These are phyloP conservation scores for Gymnothorax reevesii DNA, from an alignment of 2,797 vertebrate species.

Conservation along the genomic window DNA sequence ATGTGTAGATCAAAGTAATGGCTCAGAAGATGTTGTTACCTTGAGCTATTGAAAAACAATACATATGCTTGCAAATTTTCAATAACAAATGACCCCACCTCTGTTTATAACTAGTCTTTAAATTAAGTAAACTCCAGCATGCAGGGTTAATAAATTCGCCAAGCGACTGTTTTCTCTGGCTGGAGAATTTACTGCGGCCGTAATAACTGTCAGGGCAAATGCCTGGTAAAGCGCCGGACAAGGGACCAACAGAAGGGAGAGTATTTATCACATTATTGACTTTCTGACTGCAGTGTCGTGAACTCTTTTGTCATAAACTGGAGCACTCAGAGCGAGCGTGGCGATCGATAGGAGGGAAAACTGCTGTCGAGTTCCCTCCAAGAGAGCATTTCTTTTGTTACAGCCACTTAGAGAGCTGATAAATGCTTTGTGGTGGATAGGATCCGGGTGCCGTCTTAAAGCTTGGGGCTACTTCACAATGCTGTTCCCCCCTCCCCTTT, in stretches of 20 bases:
- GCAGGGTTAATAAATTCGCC: constrained; percentile 82
- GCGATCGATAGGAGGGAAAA: constrained; percentile 79
- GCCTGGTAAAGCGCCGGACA: constrained; percentile 83
- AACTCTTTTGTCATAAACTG: constrained; percentile 88
- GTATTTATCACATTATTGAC: constrained; percentile 86
- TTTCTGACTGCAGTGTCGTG: constrained; percentile 84
- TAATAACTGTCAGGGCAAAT: constrained; percentile 91
- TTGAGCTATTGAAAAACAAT: constrained; percentile 41
- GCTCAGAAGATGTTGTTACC: constrained; percentile 19
- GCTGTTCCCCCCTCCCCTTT: constrained; percentile 11
- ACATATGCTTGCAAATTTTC: constrained; percentile 34
- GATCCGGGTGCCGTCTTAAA: constrained; percentile 48
- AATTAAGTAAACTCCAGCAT: constrained; percentile 85
- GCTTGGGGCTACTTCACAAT: constrained; percentile 28
- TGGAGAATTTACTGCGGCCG: constrained; percentile 89
- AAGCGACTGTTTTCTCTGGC: constrained; percentile 55
- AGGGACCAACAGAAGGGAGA: constrained; percentile 76
- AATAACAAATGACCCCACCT: constrained; percentile 44
- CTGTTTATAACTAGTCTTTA: constrained; percentile 77
- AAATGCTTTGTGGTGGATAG: constrained; percentile 66
- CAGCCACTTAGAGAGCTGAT: constrained; percentile 79
- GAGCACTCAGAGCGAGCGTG: constrained; percentile 72
- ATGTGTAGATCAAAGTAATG: constrained; percentile 5
- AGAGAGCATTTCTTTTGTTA: constrained; percentile 78
- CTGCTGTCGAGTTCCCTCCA: constrained; percentile 79